phyloP scores from a whole-genome alignment of 2,113 vertebrate species.

The Mormyrus lacerda region DNA sequence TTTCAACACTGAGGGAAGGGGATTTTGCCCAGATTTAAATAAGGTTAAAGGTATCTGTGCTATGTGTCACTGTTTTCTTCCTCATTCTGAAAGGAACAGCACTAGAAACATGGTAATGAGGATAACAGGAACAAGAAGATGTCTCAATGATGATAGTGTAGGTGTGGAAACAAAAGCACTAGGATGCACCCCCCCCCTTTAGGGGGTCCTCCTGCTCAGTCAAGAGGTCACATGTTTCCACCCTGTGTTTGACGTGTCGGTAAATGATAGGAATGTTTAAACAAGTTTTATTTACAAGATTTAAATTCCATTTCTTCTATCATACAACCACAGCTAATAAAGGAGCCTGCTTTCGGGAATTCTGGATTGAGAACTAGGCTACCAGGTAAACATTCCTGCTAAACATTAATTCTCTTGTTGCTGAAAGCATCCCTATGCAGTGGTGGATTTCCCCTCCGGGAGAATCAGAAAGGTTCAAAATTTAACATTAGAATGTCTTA shows the following conservation, averaged over 20 bases:
- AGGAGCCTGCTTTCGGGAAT: background rate
- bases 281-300: background rate
- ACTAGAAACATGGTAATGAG: background rate
- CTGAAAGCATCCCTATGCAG: background rate
- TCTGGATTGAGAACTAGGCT: background rate
- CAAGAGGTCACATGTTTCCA: background rate
- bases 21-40: background rate
- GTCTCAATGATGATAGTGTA: no score
- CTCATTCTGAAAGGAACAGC: background rate
- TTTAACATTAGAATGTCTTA: background rate
- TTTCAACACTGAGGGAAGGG: background rate
- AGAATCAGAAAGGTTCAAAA: background rate
- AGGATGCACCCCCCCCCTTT: background rate
- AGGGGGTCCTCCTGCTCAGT: background rate
- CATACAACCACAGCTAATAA: background rate
- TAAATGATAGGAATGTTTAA: background rate
- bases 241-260: background rate
- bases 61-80: background rate
- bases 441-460: background rate
- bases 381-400: background rate
- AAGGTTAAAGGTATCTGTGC: background rate
- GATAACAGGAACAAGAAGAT: background rate
- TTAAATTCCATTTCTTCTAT: background rate
- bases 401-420: background rate
- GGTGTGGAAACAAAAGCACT: background rate